Base-by-base conservation (phyloP, 1,140 invertebrate species). In the Drosophila persimilis region DNA sequence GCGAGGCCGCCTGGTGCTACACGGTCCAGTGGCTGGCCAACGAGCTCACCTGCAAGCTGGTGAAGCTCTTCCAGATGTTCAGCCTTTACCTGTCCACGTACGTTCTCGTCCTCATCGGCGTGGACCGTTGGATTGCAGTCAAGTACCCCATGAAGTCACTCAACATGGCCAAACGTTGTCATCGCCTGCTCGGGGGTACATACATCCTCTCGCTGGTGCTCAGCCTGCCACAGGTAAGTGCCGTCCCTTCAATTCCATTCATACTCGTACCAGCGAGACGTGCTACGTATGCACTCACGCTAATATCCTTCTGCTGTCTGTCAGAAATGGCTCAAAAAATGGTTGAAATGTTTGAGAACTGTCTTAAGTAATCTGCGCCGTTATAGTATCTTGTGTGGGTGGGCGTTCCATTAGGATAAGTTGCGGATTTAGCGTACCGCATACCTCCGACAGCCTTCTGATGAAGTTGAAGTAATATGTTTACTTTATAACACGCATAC, bases 71-170 rank as follows among this genome's bases (percentile, higher is more conserved):
- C 13, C 96, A 97, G 91, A 95, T 96, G 94, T 96, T 96, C 80
- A 94, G 95, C 52, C 92, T 97, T 6, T 96, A 97, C 90, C 92
- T 97, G n/a, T 96, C 96, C 45, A 97, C 96, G 0, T 97, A 96
- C 88, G 94, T 97, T 22, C 92, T 96, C 20, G 96, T 97, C 4
- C 93, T 96, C 8, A 97, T 97, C 72, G 96, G 95, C 6, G 92
- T 97, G 24, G 96, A 97, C 81, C 92, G 96, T 53, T 97, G 96
- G 92, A 92, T 95, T 43, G 96, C 96, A 1, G 95, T 97, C 1
- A 93, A 95, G 60, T 96, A 96, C 91, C 96, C 96, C 0, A 95
- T 97, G 93, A 95, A 95, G 52, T 91, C 90, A 1, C 93, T 95
- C 58, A 95, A 94, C 20, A 95, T 95, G 20, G 93, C 94, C 2